Conservation (phyloP, 2,113 vertebrate genomes). For the Thymallus thymallus region DNA sequence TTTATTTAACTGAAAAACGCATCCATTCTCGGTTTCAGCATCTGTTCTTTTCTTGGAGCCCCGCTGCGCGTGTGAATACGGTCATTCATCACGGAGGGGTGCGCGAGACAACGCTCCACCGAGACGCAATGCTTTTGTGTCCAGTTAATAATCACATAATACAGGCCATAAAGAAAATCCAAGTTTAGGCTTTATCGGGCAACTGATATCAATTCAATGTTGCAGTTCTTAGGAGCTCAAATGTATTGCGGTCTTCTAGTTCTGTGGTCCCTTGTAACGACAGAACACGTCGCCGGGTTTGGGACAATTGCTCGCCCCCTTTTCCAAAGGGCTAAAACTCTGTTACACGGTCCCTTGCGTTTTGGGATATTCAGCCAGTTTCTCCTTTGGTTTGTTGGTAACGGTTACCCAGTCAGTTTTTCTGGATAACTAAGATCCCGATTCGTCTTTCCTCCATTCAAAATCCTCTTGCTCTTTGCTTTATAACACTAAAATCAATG, state of each 20-base stretch:
- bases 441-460: background rate
- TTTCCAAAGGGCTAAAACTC: background rate
- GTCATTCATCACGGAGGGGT: constrained; percentile 26
- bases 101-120: constrained; percentile 5
- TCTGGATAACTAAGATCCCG: background rate
- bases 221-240: background rate
- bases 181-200: background rate
- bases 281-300: background rate
- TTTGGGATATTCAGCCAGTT: background rate
- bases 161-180: background rate
- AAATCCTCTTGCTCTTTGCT: constrained; percentile 3
- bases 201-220: background rate
- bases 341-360: background rate
- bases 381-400: background rate
- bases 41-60: constrained; percentile 23
- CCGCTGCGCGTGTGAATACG: constrained; percentile 45
- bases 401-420: background rate
- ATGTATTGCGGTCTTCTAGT: background rate
- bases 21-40: constrained; percentile 24
- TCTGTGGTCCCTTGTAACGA: background rate
- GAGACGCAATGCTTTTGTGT: constrained; percentile 1
- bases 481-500: constrained; percentile 18
- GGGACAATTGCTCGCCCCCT: background rate
- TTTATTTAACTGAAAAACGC: background rate
- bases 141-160: background rate